Base-by-base conservation (phyloP, 2,113 vertebrate species). In the Triplophysa rosa region DNA sequence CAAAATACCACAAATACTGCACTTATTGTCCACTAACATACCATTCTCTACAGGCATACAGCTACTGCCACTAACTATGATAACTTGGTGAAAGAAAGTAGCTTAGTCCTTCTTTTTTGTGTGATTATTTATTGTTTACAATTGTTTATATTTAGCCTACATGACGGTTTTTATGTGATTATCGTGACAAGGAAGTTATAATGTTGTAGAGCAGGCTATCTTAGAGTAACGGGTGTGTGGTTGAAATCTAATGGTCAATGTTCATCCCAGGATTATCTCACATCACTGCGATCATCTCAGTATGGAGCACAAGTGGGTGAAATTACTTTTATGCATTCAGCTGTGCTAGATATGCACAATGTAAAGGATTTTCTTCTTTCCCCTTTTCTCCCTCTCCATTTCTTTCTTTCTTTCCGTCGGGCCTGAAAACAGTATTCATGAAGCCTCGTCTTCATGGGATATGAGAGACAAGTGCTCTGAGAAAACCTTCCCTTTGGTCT, bases 401-500 rank as follows among this genome's bases (percentile, higher is more conserved):
- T 29, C 12, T 72, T 56, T 58, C 49, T 72, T 56, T 58, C 52
- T 58, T 56, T 70, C 9, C 52, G 16, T 70, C 75, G 40, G 79
- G 81, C 83, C 81, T 42, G 11, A 73, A 47, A 10, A 40, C 59
- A 33, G 47, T 49, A 4, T 9, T 13, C 8, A 23, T 52, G 45
- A 17, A 16, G 17, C 29, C 52, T 56, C 16, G 16, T n/a, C 4
- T n/a, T 19, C 16, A 16, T 19, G 52, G 16, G 17, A 56, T 4
- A 5, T 29, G 23, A 47, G 42, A 7, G 24, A n/a, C 7, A 9
- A 13, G 8, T 13, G 6, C 47, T 33, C 24, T 14, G 29, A 11
- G 12, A 21, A 47, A 21, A 42, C 23, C n/a, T 0, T 17, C 40
- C 40, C 21, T 8, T 13, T 7, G 2, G 65, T 23, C 24, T 70